Evolutionary conservation across 2,888 invertebrate genomes (phyloP), one percentile per base, ranked within the genome.

Genomic region (Oscheius sp.): DNA sequence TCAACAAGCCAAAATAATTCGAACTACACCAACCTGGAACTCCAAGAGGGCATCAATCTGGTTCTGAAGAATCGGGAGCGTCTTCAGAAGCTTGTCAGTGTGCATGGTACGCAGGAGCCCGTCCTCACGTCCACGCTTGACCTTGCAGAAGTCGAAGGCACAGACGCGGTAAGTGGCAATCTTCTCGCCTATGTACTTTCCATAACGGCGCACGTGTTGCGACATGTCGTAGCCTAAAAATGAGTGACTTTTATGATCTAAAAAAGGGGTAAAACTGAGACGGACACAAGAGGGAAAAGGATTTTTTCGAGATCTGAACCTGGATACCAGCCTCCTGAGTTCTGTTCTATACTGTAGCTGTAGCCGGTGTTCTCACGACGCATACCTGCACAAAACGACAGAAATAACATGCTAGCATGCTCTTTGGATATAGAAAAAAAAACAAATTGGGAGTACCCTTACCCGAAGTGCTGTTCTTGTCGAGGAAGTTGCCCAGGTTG

Each of bases 81-180:
- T 96, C 91, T 98, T 98, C 85, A 99, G 92, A 81, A 99, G 92
- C 91, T 97, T 96, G 90, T 99, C 98, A 50, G 96, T 94, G 89
- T 94, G 94, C 97, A 99, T 98, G 89, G 95, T 96, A 82, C 98
- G 93, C 81, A 99, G 92, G 76, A 96, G 94, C 50, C 98, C 98
- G 91, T 98, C 98, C 89, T 98, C 97, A 90, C 97, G 96, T 95
- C 99, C 98, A 90, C 99, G 92, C 91, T 98, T 99, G 63, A 88
- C 86, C 93, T 99, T 99, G 92, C 99, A 99, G 92, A 99, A 99
- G 91, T 99, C 99, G 91, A 98, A 99, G 84, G 99, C 99, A 89
- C 98, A 97, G 76, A 95, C 94, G 91, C 99, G 93, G 92, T 99
- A 99, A 11, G 98, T 96, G 85, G 96, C 92, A 70, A 98, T 96